Percentiles rank a stretch among this genome's conserved stretches.
Evolutionary conservation across 2,888 invertebrate species (phyloP).

Genomic region (Slavum lentiscoides): DNA sequence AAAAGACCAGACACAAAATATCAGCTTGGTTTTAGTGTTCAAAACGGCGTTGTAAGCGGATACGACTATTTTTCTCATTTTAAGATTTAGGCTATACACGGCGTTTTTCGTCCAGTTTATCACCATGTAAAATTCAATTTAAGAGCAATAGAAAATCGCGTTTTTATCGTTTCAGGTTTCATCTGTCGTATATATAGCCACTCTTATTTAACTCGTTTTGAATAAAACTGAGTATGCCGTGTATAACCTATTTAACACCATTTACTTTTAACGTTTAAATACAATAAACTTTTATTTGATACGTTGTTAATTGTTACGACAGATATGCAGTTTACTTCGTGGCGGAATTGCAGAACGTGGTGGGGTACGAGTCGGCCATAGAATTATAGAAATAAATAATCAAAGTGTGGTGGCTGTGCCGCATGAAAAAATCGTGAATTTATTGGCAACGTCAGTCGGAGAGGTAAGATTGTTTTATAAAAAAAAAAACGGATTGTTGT

Average conservation of each 20-base stretch:
- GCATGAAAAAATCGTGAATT: slow-evolving; percentile 98
- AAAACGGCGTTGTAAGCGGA: slow-evolving; percentile 91
- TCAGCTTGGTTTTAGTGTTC: slow-evolving; percentile 99
- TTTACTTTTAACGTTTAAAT: slow-evolving; percentile 3
- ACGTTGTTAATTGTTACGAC: slow-evolving; percentile 57
- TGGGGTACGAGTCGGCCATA: slow-evolving; percentile 96
- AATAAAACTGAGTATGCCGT: no score
- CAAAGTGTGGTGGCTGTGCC: slow-evolving; percentile 99
- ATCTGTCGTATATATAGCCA: no score
- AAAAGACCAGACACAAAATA: slow-evolving; percentile 99
- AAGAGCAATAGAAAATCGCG: no score
- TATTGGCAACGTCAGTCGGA: slow-evolving; percentile 97
- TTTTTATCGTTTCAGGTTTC: no score
- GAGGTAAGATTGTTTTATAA: slow-evolving; percentile 71
- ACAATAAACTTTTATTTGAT: neutral
- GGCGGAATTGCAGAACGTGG: slow-evolving; percentile 99
- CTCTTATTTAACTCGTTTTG: no score
- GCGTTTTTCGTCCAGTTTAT: no score
- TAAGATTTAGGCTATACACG: neutral
- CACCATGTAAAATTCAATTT: no score
- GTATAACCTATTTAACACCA: no score
- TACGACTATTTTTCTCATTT: neutral
- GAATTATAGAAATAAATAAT: slow-evolving; percentile 99
- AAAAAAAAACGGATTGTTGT: neutral
- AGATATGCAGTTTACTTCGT: slow-evolving; percentile 96